Conservation (phyloP, 2,797 vertebrate genomes). For the Gallinago solitaria region DNA sequence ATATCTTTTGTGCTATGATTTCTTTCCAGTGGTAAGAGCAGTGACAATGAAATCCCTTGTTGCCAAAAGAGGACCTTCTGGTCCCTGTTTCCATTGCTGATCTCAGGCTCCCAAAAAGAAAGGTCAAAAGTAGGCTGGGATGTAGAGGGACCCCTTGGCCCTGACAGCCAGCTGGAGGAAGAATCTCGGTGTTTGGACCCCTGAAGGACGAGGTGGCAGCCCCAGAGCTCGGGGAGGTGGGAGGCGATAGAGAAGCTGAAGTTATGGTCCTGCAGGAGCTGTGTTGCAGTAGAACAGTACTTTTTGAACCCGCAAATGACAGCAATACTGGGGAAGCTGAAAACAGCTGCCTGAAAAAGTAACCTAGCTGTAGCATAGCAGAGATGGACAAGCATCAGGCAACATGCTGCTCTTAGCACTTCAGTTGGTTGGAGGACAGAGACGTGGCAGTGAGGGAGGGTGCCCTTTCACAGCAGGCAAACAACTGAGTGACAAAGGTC, state of each 20-base stretch:
- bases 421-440: not conserved
- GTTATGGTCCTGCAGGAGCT: accelerated
- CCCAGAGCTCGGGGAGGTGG: not conserved
- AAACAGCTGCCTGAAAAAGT: not conserved
- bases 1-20: not conserved
- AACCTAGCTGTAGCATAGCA: not conserved
- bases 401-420: not conserved
- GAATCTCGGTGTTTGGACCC: not conserved
- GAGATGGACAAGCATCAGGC: not conserved
- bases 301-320: not conserved
- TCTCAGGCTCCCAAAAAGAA: not conserved
- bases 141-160: not conserved
- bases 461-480: not conserved
- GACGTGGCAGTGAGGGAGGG: not conserved
- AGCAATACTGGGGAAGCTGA: not conserved
- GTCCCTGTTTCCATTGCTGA: not conserved
- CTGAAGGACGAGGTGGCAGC: not conserved
- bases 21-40: not conserved
- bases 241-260: not conserved
- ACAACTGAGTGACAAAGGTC: not conserved
- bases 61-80: not conserved
- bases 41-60: not conserved
- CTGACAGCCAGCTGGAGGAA: not conserved
- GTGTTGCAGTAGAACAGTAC: accelerated
- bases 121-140: not conserved